A percentile compares a stretch with the other conserved stretches of the same genome.
These are phyloP conservation scores for Xylocampa areola DNA, from an alignment of 2,888 invertebrate genomes.

Conservation along the genomic window DNA sequence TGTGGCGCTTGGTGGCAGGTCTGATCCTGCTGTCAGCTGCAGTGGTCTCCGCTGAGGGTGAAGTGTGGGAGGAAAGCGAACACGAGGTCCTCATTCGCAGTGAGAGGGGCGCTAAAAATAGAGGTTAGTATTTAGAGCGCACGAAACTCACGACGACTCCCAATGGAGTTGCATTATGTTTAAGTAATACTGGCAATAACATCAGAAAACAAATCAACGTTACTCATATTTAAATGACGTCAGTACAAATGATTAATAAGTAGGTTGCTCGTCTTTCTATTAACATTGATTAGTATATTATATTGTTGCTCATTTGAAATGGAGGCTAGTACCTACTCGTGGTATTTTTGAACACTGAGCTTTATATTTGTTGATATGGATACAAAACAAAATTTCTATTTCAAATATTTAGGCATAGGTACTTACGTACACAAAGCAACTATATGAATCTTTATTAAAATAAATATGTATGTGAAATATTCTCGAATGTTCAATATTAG, in stretches of 20 bases:
- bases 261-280: neutral
- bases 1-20: slow-evolving; percentile 84
- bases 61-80: slow-evolving; percentile 94
- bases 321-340: slow-evolving; percentile 1
- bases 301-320: neutral
- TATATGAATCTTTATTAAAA: no score
- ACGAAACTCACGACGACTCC: slow-evolving; percentile 44
- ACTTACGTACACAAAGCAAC: no score
- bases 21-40: slow-evolving; percentile 86
- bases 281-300: neutral
- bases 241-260: neutral
- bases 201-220: slow-evolving; percentile 3
- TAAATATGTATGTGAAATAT: slow-evolving; percentile 11
- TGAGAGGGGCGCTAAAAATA: slow-evolving; percentile 94
- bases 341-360: slow-evolving; percentile 3
- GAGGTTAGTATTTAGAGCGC: slow-evolving; percentile 83
- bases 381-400: no score
- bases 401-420: no score
- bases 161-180: slow-evolving; percentile 36
- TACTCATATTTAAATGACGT: neutral
- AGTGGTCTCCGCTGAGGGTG: slow-evolving; percentile 90
- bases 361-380: no score
- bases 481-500: slow-evolving; percentile 3
- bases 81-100: slow-evolving; percentile 94
- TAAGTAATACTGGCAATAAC: slow-evolving; percentile 13